Percentiles rank a stretch among this genome's conserved stretches.
These are phyloP conservation scores for Varanus komodoensis DNA, from an alignment of 2,113 vertebrate species.

Conservation along the genomic window DNA sequence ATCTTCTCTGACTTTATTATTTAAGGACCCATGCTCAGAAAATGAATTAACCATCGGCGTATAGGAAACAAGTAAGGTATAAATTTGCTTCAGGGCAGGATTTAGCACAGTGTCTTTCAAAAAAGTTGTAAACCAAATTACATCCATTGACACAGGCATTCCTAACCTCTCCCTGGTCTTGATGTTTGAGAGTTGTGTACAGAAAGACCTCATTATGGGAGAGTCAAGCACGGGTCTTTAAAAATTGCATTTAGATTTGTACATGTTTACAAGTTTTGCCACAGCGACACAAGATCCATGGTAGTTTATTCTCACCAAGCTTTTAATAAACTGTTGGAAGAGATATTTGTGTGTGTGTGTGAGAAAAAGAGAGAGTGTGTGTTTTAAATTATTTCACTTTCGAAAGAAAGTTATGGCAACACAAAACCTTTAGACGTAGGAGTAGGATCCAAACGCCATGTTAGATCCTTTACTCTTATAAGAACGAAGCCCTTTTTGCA, in stretches of 20 bases:
- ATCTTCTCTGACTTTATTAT: too few relatives aligned
- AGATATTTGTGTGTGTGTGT: not conserved
- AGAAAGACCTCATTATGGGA: not conserved
- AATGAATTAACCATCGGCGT: too few relatives aligned
- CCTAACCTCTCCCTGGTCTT: conserved; percentile 27
- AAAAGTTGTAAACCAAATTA: not conserved
- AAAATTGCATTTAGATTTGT: conserved; percentile 32
- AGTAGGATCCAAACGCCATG: not conserved
- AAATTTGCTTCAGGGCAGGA: not conserved
- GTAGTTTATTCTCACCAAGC: conserved; percentile 35
- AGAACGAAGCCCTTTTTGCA: not conserved
- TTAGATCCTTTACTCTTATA: not conserved
- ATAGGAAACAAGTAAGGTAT: too few relatives aligned
- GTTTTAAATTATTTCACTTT: not conserved
- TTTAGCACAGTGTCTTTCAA: not conserved
- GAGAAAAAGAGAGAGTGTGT: not conserved
- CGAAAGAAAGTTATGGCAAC: not conserved
- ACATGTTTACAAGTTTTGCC: not conserved
- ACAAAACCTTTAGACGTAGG: not conserved
- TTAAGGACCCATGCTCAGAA: too few relatives aligned
- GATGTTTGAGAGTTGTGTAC: not conserved
- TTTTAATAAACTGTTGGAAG: conserved; percentile 28
- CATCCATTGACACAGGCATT: not conserved
- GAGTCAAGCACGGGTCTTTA: not conserved
- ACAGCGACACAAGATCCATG: not conserved